A percentile compares a stretch with the other conserved stretches of the same genome.
Conservation (phyloP, 2,888 invertebrate species). For the Endomychus coccineus region DNA sequence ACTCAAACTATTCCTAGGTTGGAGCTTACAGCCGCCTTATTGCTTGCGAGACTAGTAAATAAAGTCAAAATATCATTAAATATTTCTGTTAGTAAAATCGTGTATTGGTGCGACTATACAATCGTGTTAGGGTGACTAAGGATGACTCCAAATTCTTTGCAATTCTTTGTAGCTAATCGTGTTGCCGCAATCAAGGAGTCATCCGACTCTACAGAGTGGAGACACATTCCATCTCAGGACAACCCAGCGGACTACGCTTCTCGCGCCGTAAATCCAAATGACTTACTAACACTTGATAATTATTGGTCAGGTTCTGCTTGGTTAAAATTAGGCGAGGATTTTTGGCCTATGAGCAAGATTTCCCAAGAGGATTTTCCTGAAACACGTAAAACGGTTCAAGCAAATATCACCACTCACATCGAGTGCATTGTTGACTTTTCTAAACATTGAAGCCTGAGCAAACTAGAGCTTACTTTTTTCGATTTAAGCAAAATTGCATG, state of each 20-base stretch:
- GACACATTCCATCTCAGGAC: no score
- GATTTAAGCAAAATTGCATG: conserved; percentile 3
- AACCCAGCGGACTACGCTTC: conserved; percentile 22
- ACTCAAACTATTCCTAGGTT: conserved; percentile 19
- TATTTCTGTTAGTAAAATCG: conserved; percentile 4
- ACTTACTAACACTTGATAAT: conserved; percentile 8
- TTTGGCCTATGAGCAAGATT: not conserved
- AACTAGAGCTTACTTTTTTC: not conserved
- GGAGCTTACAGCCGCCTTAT: conserved; percentile 19
- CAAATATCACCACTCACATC: not conserved
- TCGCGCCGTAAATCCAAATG: conserved; percentile 14
- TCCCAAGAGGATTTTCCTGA: not conserved
- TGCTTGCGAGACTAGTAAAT: conserved; percentile 15
- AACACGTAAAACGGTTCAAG: not conserved
- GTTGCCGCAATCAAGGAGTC: conserved; percentile 23
- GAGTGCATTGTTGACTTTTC: not conserved
- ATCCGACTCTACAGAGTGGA: no score
- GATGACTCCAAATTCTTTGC: conserved; percentile 15
- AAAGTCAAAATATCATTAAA: conserved; percentile 17
- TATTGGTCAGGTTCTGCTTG: conserved; percentile 21
- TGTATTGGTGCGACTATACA: conserved; percentile 20
- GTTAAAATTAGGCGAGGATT: conserved; percentile 7
- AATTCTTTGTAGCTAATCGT: conserved; percentile 21
- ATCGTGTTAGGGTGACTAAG: conserved; percentile 21
- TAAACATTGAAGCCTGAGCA: not conserved